Base-by-base conservation (phyloP, 2,888 invertebrate genomes). In the Phyllotreta cruciferae region DNA sequence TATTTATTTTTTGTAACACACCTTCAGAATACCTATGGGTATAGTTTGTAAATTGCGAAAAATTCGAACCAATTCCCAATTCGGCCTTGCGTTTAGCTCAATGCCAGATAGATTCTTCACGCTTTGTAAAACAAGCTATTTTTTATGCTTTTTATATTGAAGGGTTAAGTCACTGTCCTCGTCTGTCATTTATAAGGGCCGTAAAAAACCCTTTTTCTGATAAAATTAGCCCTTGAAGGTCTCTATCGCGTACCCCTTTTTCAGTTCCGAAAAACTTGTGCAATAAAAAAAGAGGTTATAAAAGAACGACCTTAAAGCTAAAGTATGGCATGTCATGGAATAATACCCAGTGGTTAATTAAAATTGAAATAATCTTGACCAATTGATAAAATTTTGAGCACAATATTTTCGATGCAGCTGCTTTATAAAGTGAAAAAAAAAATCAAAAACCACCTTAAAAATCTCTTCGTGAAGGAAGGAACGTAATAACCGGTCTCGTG, bases 71-170 rank as follows among this genome's bases (percentile, higher is more conserved):
- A 75, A 75, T 71, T 71, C 70, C 70, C 56, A 56, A 56, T 64
- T 70, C 70, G 76, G 70, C 77, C 77, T 77, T 75, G 71, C 73
- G 70, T 71, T 53, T 62, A 68, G 60, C 69, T 70, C 70, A 69
- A 42, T 69, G 63, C 24, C 24, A 24, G 24, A 24, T 24, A 24
- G n/a, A 50, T 47, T 7, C 24, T 24, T 66, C 60, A 63, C 56
- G 60, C 52, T 69, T 71, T 71, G 67, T 72, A 70, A 72, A 73
- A 64, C 63, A 65, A 44, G 65, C 44, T 56, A n/a, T 72, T 75
- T 74, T 74, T 74, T 74, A 67, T 69, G 68, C 69, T 50, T 70
- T 72, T 56, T 56, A 8, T 14, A 71, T 67, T 68, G 71, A 75
- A 75, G 76, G 75, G 74, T 76, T 75, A 73, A 70, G 70, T 68